Conservation (phyloP, 1,140 invertebrate species). For the Episyrphus balteatus region DNA sequence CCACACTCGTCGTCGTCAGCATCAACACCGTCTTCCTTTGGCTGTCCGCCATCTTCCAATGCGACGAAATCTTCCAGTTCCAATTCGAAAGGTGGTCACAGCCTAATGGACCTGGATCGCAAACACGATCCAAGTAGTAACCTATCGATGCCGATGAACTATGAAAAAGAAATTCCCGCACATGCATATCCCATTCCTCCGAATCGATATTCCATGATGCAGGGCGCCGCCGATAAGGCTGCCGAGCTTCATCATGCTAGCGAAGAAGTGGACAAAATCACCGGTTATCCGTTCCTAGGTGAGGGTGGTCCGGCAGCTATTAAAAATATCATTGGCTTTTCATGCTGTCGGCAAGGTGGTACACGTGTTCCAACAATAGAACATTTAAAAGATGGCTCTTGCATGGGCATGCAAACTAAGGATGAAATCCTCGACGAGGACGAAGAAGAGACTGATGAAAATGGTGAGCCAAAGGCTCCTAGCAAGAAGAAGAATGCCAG, state of each 20-base stretch:
- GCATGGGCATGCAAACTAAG: conserved; percentile 56
- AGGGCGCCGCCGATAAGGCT: conserved; percentile 9
- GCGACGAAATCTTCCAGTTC: conserved; percentile 12
- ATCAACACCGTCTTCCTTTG: conserved; percentile 10
- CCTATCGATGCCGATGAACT: conserved; percentile 34
- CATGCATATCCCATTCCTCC: conserved; percentile 36
- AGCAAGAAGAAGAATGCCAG: conserved; percentile 25
- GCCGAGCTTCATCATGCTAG: conserved; percentile 18
- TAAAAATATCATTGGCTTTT: conserved; percentile 43
- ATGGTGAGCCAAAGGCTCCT: conserved; percentile 11
- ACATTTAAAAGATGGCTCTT: conserved; percentile 59
- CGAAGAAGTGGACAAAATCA: conserved; percentile 19
- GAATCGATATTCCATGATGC: conserved; percentile 27
- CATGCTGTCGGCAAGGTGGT: conserved; percentile 58
- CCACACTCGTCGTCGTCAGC: conserved; percentile 11
- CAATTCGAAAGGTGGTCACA: conserved; percentile 5
- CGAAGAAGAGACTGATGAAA: conserved; percentile 34
- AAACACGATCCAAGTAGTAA: conserved; percentile 32
- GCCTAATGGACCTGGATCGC: conserved; percentile 26
- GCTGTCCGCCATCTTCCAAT: background rate
- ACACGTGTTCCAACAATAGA: conserved; percentile 56
- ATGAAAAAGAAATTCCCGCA: conserved; percentile 35
- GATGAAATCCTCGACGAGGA: conserved; percentile 51
- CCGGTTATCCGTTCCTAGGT: conserved; percentile 47
- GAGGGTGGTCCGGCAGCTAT: conserved; percentile 52